Conservation (phyloP, 2,888 invertebrate genomes). For the Nymphalis urticae region DNA sequence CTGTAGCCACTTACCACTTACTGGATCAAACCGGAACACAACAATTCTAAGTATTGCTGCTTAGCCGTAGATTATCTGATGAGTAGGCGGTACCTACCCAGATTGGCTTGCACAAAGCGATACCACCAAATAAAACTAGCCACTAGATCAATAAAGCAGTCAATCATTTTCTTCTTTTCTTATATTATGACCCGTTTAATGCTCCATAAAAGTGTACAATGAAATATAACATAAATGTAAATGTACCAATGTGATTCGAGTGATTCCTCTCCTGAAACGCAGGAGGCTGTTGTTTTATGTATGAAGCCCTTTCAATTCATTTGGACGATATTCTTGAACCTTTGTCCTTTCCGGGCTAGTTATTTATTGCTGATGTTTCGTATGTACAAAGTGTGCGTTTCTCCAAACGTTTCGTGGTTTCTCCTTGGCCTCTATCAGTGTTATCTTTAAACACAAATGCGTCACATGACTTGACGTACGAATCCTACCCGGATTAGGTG, state of each 20-base stretch:
- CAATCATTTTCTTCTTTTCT: no score
- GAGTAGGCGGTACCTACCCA: no score
- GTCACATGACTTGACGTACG: conserved; percentile 7
- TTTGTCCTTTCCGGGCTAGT: conserved; percentile 79
- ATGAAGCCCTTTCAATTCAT: conserved; percentile 79
- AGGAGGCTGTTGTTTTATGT: conserved; percentile 72
- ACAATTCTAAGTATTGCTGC: no score
- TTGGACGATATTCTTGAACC: conserved; percentile 73
- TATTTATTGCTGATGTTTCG: conserved; percentile 76
- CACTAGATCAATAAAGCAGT: no score
- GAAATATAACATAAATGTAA: conserved; percentile 49
- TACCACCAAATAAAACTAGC: no score
- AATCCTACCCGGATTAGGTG: conserved; percentile 9
- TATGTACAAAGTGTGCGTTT: conserved; percentile 58
- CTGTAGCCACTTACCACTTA: no score
- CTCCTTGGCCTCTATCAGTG: conserved; percentile 19
- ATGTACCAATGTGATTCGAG: conserved; percentile 62
- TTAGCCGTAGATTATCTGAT: no score
- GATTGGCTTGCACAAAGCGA: no score
- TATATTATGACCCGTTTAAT: no score
- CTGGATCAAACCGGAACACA: no score
- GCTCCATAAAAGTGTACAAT: no score
- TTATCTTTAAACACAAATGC: conserved; percentile 20
- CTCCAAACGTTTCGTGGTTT: conserved; percentile 43
- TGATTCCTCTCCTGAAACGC: conserved; percentile 58